A percentile compares a stretch with the other conserved stretches of the same genome.
phyloP scores from a whole-genome alignment of 2,797 vertebrate species.

The Protonibea diacanthus region DNA sequence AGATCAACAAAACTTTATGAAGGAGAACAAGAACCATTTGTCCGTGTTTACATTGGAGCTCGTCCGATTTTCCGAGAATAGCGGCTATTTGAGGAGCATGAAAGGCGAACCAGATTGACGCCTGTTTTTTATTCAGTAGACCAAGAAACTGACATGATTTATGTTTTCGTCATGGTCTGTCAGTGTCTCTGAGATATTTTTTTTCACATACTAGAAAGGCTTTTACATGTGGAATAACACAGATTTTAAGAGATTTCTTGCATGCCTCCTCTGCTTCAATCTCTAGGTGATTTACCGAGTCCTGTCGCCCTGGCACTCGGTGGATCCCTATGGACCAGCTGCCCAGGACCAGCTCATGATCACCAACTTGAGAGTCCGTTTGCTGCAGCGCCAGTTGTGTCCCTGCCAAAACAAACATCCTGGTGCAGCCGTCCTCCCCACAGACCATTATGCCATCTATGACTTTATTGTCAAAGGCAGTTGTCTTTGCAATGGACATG shows the following conservation, averaged over 20 bases:
- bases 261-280: background rate
- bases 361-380: slow-evolving; percentile 92
- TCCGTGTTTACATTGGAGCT: slow-evolving; percentile 36
- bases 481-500: slow-evolving; percentile 96
- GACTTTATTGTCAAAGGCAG: slow-evolving; percentile 97
- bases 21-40: slow-evolving; percentile 13
- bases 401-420: slow-evolving; percentile 85
- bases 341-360: slow-evolving; percentile 90
- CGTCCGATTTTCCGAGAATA: slow-evolving; percentile 20
- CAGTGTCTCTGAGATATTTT: slow-evolving; percentile 9
- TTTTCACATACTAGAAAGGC: slow-evolving; percentile 9
- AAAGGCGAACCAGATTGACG: slow-evolving; percentile 49
- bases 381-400: slow-evolving; percentile 90
- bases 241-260: background rate
- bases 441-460: slow-evolving; percentile 90
- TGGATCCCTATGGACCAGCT: slow-evolving; percentile 90
- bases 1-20: slow-evolving; percentile 18
- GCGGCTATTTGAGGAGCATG: slow-evolving; percentile 34
- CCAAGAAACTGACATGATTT: slow-evolving; percentile 25
- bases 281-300: slow-evolving; percentile 94
- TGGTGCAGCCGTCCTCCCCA: slow-evolving; percentile 49
- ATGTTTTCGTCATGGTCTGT: slow-evolving; percentile 16
- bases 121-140: slow-evolving; percentile 44
- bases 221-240: background rate
- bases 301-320: slow-evolving; percentile 83